A percentile compares a stretch with the other conserved stretches of the same genome.
These are phyloP conservation scores for Schizotus pectinicornis DNA, from an alignment of 2,888 invertebrate species.

Conservation along the genomic window DNA sequence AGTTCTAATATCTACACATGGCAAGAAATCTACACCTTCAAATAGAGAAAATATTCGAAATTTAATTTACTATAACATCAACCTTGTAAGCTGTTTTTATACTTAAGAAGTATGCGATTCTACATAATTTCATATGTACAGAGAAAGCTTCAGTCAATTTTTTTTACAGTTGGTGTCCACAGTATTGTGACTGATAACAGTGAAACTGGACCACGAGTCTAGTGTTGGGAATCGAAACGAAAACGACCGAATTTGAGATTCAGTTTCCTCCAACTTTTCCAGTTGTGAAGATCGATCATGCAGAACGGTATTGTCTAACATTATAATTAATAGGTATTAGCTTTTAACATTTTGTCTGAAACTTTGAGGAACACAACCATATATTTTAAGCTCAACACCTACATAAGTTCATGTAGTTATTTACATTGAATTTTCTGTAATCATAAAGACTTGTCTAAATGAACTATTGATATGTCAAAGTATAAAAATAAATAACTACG, in stretches of 20 bases:
- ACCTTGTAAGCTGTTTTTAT: slow-evolving; percentile 36
- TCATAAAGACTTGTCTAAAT: slow-evolving; percentile 27
- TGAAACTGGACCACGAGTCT: slow-evolving; percentile 27
- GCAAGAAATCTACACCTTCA: slow-evolving; percentile 38
- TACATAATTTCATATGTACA: slow-evolving; percentile 43
- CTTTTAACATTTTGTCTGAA: slow-evolving; percentile 9
- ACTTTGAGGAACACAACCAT: slow-evolving; percentile 29
- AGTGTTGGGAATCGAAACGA: slow-evolving; percentile 13
- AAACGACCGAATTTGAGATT: slow-evolving; percentile 14
- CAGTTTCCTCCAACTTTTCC: slow-evolving; percentile 5
- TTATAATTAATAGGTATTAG: slow-evolving; percentile 8
- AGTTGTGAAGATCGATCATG: slow-evolving; percentile 24
- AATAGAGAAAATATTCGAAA: slow-evolving; percentile 35
- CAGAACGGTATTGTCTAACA: slow-evolving; percentile 33
- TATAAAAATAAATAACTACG: slow-evolving; percentile 41
- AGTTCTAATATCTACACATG: slow-evolving; percentile 34
- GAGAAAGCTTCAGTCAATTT: slow-evolving; percentile 47
- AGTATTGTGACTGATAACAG: slow-evolving; percentile 31
- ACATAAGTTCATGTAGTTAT: slow-evolving; percentile 30
- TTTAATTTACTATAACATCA: slow-evolving; percentile 31
- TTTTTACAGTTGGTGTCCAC: slow-evolving; percentile 41
- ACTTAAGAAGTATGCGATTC: slow-evolving; percentile 35
- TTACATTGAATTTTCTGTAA: slow-evolving; percentile 23
- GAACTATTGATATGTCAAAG: slow-evolving; percentile 42
- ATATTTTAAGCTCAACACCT: slow-evolving; percentile 33